Conservation (phyloP, 1,140 invertebrate genomes). For the Bombus terrestris region DNA sequence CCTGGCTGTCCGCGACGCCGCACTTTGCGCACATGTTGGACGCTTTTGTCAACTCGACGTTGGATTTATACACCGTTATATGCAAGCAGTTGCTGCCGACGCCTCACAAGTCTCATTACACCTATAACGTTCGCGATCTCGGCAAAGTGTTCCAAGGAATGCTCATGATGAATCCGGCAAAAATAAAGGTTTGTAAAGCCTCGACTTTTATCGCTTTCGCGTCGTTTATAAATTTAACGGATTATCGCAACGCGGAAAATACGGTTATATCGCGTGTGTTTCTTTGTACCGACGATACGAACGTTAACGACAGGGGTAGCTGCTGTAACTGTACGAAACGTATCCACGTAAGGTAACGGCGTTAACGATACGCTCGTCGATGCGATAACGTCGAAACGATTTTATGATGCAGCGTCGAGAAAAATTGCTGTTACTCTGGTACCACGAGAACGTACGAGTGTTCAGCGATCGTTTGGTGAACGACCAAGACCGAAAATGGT, state of each 20-base stretch:
- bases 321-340: no score
- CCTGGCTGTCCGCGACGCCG: conserved; percentile 84
- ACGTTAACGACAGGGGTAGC: no score
- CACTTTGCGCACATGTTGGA: conserved; percentile 75
- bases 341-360: no score
- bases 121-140: conserved; percentile 88
- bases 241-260: no score
- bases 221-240: no score
- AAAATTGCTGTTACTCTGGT: conserved; percentile 84
- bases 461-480: conserved; percentile 88
- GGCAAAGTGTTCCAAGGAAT: conserved; percentile 91
- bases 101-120: conserved; percentile 88
- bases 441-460: conserved; percentile 88
- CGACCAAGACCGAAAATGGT: conserved; percentile 85
- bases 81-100: conserved; percentile 85
- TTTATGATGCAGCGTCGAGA: conserved; percentile 26
- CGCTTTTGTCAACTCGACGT: conserved; percentile 84
- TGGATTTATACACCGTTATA: conserved; percentile 86
- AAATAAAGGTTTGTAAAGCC: conserved; percentile 78
- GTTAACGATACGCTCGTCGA: no score
- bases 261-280: no score
- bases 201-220: rapidly evolving
- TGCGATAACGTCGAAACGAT: not conserved
- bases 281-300: rapidly evolving
- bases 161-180: conserved; percentile 84